These are phyloP conservation scores for Calliopsis andreniformis DNA, from an alignment of 1,140 invertebrate genomes.

Conservation along the genomic window DNA sequence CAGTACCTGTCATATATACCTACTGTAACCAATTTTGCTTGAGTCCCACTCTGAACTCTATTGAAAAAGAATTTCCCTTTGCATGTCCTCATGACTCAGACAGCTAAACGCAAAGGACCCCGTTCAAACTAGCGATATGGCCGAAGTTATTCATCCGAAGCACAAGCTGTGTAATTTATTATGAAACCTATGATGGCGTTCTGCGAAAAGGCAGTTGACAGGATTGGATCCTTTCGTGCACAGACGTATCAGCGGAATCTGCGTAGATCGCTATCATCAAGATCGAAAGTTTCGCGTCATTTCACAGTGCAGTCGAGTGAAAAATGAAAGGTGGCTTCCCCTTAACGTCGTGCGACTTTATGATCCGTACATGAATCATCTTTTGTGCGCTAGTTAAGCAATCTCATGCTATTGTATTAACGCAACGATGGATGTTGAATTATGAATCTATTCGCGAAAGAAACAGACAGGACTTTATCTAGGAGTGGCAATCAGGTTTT, in stretches of 20 bases:
- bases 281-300: conserved; percentile 56
- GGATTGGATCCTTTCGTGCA: neutral
- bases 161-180: neutral
- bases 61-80: too few species aligned
- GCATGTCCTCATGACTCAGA: too few species aligned
- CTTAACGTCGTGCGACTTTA: conserved; percentile 5
- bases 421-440: neutral
- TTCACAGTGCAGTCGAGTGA: conserved; percentile 50
- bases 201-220: neutral
- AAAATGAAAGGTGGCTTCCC: conserved; percentile 52
- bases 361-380: conserved; percentile 16
- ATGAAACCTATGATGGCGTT: neutral
- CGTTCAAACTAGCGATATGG: neutral
- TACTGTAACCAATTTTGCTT: too few species aligned
- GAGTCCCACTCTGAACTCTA: too few species aligned
- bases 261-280: conserved; percentile 18
- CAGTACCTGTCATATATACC: too few species aligned
- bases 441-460: neutral
- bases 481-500: neutral
- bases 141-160: neutral
- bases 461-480: neutral
- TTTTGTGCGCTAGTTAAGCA: neutral
- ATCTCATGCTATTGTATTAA: neutral
- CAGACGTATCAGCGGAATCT: neutral
- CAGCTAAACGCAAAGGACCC: neutral